Percentiles rank a stretch among this genome's conserved stretches.
These are phyloP conservation scores for Drosophila cognata DNA, from an alignment of 2,888 invertebrate genomes.

Conservation along the genomic window DNA sequence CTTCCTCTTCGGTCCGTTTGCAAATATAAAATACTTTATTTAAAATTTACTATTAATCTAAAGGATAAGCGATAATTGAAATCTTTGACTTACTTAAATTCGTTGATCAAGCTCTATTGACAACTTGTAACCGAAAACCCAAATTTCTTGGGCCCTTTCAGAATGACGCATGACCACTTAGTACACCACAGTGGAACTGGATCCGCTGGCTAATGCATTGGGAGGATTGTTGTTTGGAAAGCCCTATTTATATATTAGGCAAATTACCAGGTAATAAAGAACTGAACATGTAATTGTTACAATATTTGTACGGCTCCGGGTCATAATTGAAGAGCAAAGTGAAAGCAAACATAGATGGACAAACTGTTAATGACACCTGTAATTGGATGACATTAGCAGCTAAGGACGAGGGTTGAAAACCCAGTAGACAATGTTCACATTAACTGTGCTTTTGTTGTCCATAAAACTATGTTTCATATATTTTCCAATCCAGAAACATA, in stretches of 20 bases:
- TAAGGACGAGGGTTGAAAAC: constrained; percentile 26
- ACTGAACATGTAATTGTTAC: constrained; percentile 74
- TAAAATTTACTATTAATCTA: not conserved
- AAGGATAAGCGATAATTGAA: not conserved
- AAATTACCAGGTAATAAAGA: constrained; percentile 78
- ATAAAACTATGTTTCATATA: not conserved
- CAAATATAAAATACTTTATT: not conserved
- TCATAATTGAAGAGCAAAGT: constrained; percentile 72
- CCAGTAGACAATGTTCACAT: constrained; percentile 28
- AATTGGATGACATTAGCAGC: constrained; percentile 76
- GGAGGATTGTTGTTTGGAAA: constrained; percentile 44
- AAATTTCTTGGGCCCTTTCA: not conserved
- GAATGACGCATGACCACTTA: not conserved
- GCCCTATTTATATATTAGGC: constrained; percentile 71
- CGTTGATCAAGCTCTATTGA: not conserved
- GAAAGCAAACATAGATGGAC: constrained; percentile 51
- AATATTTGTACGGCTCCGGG: constrained; percentile 63
- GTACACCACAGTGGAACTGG: constrained; percentile 12
- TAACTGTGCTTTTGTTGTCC: constrained; percentile 31
- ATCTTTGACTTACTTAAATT: not conserved
- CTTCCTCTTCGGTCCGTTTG: not conserved
- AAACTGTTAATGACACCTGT: constrained; percentile 82
- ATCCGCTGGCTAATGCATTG: constrained; percentile 56
- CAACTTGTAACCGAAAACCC: not conserved
- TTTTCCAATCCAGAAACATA: not conserved